Conservation (phyloP, 92 coral and sea anemone species). For the Plumapathes pennacea region DNA sequence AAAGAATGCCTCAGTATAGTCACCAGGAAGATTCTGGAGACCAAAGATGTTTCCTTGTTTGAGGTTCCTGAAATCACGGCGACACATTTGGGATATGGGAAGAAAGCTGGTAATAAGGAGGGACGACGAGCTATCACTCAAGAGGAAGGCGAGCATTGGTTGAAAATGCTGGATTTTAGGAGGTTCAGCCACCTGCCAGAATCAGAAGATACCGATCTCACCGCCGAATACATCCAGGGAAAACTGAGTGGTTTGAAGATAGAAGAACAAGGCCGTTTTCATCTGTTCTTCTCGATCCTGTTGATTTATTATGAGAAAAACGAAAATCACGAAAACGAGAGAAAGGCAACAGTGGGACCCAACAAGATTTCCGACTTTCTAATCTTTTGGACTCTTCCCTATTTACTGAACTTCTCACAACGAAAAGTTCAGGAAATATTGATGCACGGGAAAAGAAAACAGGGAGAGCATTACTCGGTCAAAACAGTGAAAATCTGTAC, state of each 20-base stretch:
- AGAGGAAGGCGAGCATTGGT: slow-evolving; percentile 10
- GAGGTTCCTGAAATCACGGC: slow-evolving; percentile 14
- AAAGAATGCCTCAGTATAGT: too few species aligned
- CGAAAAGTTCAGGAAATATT: slow-evolving; percentile 5
- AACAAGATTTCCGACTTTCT: too few species aligned
- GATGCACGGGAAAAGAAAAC: background rate
- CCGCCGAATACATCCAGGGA: background rate
- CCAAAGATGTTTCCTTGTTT: background rate
- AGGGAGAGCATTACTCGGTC: background rate
- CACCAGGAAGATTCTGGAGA: too few species aligned
- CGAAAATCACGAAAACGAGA: too few species aligned
- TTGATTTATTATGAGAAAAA: slow-evolving; percentile 2
- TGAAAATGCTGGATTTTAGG: background rate
- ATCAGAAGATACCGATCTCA: background rate
- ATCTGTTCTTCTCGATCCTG: slow-evolving; percentile 10
- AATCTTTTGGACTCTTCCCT: slow-evolving; percentile 18
- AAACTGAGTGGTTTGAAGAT: slow-evolving; percentile 10
- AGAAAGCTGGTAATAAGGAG: slow-evolving; percentile 9
- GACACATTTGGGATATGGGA: slow-evolving; percentile 21
- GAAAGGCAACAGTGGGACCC: too few species aligned
- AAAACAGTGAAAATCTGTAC: background rate
- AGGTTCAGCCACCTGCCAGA: background rate
- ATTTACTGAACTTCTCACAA: slow-evolving; percentile 5
- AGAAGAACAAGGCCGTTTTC: background rate
- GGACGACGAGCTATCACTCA: slow-evolving; percentile 3